A percentile compares a stretch with the other conserved stretches of the same genome.
phyloP scores from a whole-genome alignment of 2,113 vertebrate genomes.

The Himantopus leucocephalus region DNA sequence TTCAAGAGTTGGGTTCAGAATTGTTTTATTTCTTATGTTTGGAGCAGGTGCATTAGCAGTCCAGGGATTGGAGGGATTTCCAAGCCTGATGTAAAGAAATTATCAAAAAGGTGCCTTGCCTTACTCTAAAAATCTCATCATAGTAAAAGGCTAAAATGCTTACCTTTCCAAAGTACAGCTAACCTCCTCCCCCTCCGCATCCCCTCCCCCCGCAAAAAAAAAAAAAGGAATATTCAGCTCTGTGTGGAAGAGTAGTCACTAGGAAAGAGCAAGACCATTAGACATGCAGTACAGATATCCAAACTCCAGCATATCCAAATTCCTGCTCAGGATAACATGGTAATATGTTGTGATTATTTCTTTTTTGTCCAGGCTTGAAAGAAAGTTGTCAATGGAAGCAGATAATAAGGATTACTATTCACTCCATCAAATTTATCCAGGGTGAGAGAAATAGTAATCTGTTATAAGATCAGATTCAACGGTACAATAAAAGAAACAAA shows the following conservation, averaged over 20 bases:
- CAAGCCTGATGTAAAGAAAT: neutral
- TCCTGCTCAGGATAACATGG: neutral
- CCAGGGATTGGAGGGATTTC: neutral
- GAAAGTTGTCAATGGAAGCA: neutral
- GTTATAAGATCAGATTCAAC: neutral
- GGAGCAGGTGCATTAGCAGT: neutral
- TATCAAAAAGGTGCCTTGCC: fast-evolving
- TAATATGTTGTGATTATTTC: neutral
- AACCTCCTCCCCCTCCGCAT: no score
- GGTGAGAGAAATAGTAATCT: neutral
- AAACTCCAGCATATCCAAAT: neutral
- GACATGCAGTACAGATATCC: neutral
- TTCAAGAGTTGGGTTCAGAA: neutral
- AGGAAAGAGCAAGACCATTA: neutral
- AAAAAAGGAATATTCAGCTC: fast-evolving
- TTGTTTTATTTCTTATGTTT: neutral
- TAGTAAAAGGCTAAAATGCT: neutral
- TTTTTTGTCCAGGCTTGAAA: neutral
- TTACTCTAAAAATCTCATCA: neutral
- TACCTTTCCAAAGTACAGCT: neutral
- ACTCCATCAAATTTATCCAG: neutral
- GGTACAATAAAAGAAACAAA: neutral
- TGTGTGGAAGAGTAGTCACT: neutral
- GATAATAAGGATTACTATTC: neutral
- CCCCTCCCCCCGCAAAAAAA: no score